These are phyloP conservation scores for Eulacestoma nigropectus DNA, from an alignment of 2,113 vertebrate species.

Conservation along the genomic window DNA sequence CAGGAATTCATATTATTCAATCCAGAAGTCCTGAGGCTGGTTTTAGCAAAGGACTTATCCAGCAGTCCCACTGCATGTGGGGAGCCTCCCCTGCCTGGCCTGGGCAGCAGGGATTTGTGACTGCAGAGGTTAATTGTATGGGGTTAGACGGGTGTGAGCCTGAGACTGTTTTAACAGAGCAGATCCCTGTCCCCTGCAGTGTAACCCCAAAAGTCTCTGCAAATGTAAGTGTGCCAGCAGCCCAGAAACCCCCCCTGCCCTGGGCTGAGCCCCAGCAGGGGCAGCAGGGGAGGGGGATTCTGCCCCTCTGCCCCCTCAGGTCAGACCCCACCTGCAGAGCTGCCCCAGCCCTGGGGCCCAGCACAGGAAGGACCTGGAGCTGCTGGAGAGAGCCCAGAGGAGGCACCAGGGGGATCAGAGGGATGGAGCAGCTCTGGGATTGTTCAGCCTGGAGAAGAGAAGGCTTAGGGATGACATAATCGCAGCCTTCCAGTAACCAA, in stretches of 20 bases:
- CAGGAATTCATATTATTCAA: not conserved
- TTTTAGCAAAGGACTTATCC: not conserved
- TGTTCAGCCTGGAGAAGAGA: not conserved
- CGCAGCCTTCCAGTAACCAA: not conserved
- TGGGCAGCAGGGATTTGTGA: not conserved
- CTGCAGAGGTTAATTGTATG: not conserved
- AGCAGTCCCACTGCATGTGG: accelerated
- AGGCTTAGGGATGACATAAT: not conserved
- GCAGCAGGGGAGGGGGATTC: not conserved
- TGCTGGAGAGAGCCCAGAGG: not conserved
- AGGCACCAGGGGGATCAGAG: not conserved
- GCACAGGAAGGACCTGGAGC: not conserved
- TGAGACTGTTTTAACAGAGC: not conserved
- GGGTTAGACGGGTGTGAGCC: not conserved
- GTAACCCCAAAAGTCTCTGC: not conserved
- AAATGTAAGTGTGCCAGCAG: not conserved
- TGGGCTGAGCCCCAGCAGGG: not conserved
- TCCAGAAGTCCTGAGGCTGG: not conserved
- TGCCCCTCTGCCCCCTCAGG: not conserved
- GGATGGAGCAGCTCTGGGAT: not conserved
- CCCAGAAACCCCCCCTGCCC: not conserved
- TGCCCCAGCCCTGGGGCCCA: not conserved
- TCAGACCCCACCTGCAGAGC: not conserved
- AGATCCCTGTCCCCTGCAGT: not conserved
- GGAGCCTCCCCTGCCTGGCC: not conserved